Evolutionary conservation across 2,797 vertebrate genomes (phyloP).

Genomic region (Malurus leucopterus): DNA sequence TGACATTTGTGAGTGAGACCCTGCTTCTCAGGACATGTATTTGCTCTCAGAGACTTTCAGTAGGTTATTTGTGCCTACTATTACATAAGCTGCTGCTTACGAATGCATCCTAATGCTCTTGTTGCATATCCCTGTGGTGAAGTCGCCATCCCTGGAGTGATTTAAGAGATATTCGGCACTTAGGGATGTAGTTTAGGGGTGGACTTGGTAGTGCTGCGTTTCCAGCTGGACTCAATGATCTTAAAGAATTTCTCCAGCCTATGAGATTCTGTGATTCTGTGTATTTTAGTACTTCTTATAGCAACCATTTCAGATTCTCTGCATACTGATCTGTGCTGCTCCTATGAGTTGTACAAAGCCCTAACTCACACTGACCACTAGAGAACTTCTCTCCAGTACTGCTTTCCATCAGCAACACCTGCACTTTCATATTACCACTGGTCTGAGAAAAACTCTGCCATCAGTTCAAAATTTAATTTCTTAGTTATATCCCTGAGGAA

Average conservation of each 20-base stretch:
- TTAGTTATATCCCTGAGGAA: neutral
- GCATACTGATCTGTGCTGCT: neutral
- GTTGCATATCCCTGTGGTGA: neutral
- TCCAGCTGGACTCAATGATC: neutral
- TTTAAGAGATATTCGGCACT: neutral
- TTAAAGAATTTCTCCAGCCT: neutral
- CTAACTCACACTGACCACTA: neutral
- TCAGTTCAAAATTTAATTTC: neutral
- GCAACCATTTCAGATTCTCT: neutral
- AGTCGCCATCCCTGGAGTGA: neutral
- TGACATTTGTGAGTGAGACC: neutral
- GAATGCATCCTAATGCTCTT: neutral
- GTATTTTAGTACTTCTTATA: neutral
- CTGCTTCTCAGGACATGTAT: neutral
- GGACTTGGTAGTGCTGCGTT: neutral
- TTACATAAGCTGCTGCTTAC: neutral
- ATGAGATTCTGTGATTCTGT: neutral
- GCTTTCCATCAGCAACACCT: neutral
- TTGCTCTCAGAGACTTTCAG: neutral
- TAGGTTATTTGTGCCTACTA: neutral
- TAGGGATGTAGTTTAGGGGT: neutral
- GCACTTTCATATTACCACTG: neutral
- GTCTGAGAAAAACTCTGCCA: neutral
- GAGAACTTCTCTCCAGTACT: neutral
- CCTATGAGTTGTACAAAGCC: rapidly evolving